phyloP scores from a whole-genome alignment of 2,888 invertebrate species.

The Pheosia gnoma region DNA sequence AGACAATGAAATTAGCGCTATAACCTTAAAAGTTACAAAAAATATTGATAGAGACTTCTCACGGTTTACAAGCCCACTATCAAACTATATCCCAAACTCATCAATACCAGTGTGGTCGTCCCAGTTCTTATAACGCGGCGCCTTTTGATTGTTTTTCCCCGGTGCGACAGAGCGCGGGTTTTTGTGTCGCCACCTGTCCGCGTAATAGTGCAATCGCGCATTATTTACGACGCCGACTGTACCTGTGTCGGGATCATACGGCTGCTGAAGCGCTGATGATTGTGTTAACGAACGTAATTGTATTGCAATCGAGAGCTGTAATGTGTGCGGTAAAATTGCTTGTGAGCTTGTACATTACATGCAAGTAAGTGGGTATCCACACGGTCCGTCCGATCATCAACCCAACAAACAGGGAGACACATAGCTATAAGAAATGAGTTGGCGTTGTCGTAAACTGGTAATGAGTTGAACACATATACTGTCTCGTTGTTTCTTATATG shows the following conservation, averaged over 20 bases:
- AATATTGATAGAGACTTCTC: too few relatives aligned
- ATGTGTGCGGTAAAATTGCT: background rate
- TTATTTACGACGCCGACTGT: slow-evolving; percentile 65
- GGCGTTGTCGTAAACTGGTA: too few relatives aligned
- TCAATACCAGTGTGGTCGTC: slow-evolving; percentile 8
- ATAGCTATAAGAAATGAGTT: too few relatives aligned
- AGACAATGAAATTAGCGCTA: too few relatives aligned
- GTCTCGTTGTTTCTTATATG: too few relatives aligned
- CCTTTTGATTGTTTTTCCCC: slow-evolving; percentile 80
- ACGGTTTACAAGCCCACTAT: background rate
- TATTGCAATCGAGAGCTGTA: background rate
- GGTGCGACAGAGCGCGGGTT: slow-evolving; percentile 55
- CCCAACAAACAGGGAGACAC: too few relatives aligned
- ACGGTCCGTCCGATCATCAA: too few relatives aligned
- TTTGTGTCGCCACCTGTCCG: slow-evolving; percentile 62
- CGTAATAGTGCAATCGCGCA: slow-evolving; percentile 63
- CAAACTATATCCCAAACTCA: background rate
- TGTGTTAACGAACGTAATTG: slow-evolving; percentile 38
- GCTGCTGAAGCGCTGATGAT: slow-evolving; percentile 30
- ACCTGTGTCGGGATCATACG: slow-evolving; percentile 29
- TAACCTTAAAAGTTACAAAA: too few relatives aligned
- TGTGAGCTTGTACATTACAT: background rate
- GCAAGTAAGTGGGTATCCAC: too few relatives aligned
- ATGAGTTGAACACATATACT: too few relatives aligned
- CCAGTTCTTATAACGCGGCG: slow-evolving; percentile 51